Evolutionary conservation across 2,888 invertebrate genomes (phyloP).

Genomic region (Agonopterix heracliana): DNA sequence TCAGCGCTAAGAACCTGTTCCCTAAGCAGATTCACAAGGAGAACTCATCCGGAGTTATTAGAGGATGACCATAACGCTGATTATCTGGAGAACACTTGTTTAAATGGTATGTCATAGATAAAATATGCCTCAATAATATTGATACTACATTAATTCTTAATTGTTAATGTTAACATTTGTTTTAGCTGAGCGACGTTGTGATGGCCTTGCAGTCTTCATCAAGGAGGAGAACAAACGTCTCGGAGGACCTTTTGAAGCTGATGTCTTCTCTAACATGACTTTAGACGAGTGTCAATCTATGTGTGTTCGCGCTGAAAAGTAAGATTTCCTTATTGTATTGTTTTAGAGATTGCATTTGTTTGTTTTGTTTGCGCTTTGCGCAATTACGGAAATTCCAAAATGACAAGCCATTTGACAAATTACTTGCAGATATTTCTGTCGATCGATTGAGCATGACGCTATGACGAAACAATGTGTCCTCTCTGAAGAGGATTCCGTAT

Average conservation of each 20-base stretch:
- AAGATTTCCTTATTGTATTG: conserved; percentile 29
- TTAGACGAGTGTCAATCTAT: conserved; percentile 91
- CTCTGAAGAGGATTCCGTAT: conserved; percentile 93
- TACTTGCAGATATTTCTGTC: conserved; percentile 84
- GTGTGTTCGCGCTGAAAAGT: conserved; percentile 91
- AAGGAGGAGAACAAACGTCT: conserved; percentile 93
- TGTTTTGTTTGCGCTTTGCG: too few relatives aligned
- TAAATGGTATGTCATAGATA: conserved; percentile 80
- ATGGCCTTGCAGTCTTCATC: conserved; percentile 90
- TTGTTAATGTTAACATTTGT: neutral
- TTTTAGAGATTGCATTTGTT: neutral
- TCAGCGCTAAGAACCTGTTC: conserved; percentile 86
- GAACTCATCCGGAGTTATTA: conserved; percentile 89
- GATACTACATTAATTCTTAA: neutral
- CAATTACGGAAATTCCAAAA: neutral
- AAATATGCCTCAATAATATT: neutral
- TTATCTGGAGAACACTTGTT: conserved; percentile 93
- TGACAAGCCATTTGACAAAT: neutral
- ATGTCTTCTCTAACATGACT: conserved; percentile 90
- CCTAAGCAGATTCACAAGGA: conserved; percentile 86
- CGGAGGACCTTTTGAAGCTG: conserved; percentile 92
- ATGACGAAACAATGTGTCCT: conserved; percentile 91
- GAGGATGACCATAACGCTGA: conserved; percentile 92
- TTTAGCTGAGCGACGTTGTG: conserved; percentile 89
- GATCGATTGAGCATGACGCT: conserved; percentile 92